Evolutionary conservation across 2,888 invertebrate genomes (phyloP), one percentile per base, ranked within the genome.

Genomic region (Ectobius pallidus): DNA sequence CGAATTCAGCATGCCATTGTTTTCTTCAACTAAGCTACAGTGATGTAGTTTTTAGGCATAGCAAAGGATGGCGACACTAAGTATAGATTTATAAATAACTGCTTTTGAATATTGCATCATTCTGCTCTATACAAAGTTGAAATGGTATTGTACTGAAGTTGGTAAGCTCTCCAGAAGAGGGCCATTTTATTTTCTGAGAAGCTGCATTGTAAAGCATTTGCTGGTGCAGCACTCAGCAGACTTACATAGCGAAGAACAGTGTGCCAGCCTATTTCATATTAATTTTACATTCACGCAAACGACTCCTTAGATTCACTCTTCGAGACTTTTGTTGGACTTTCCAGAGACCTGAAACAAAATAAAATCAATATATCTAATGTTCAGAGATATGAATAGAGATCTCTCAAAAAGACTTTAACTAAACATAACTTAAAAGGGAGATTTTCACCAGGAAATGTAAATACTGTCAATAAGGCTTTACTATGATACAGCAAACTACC

Each of bases 291-390:
- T 61, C 65, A 65, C 25, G 65, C 65, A 65, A 65, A 65, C 16
- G 65, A 65, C 18, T 65, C 65, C 30, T 46, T 42, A 7, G 65
- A 46, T 44, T 65, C 65, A 46, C 44, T 46, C 9, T 46, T 65
- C 46, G 44, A 65, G 25, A 65, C 30, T 39, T 65, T 65, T 16
- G 44, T 65, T 7, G 65, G 46, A 46, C 46, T 65, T 25, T 46
- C 27, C 42, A 46, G 32, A 58, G 65, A 65, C 39, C 65, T 65
- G 65, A 1, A 65, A 46, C 34, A 34, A 18, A 44, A 63, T 6
- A 42, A 63, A 34, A 2, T 11, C 11, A 22, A 39, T 11, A 6
- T 18, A 49, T 16, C 6, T 49, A 20, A n/a, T n/a, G n/a, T n/a
- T n/a, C n/a, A n/a, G n/a, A n/a, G n/a, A n/a, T n/a, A n/a, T n/a